These are phyloP conservation scores for Sebastes steindachneri DNA, from an alignment of 2,797 vertebrate genomes.

Conservation along the genomic window DNA sequence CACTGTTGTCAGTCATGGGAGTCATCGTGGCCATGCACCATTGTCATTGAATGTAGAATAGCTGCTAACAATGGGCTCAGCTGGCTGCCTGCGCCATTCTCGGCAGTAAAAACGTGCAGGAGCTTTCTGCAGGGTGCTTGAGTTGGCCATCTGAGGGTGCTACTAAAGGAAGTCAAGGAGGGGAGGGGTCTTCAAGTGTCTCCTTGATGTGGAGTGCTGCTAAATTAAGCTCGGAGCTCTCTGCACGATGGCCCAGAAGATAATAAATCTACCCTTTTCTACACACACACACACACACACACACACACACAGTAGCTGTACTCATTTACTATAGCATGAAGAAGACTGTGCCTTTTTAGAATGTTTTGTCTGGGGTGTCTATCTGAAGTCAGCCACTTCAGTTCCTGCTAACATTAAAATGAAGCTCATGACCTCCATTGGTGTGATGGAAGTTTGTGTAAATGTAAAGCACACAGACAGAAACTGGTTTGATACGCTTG, in stretches of 20 bases:
- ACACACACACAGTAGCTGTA: conserved; percentile 25
- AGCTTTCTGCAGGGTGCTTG: conserved; percentile 23
- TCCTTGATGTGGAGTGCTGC: conserved; percentile 77
- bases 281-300: conserved; percentile 33
- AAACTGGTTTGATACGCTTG: not conserved
- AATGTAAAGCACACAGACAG: not conserved
- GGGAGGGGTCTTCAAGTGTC: conserved; percentile 73
- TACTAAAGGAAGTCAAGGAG: conserved; percentile 70
- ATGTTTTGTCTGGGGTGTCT: conserved; percentile 4
- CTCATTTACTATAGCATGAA: not conserved
- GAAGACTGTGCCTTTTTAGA: not conserved
- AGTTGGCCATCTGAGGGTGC: conserved; percentile 47
- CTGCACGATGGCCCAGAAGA: conserved; percentile 51
- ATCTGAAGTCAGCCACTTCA: conserved; percentile 9
- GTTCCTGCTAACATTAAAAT: not conserved
- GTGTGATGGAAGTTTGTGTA: not conserved
- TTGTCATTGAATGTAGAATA: conserved; percentile 4
- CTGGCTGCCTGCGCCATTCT: not conserved
- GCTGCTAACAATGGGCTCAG: not conserved
- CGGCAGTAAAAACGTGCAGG: conserved; percentile 1
- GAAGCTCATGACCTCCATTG: not conserved
- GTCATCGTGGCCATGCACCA: not conserved
- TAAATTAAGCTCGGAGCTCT: conserved; percentile 71
- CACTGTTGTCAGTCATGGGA: not conserved
- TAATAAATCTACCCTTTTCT: conserved; percentile 41